Evolutionary conservation across 1,140 invertebrate species (phyloP).

Genomic region (Macrobrachium nipponense): DNA sequence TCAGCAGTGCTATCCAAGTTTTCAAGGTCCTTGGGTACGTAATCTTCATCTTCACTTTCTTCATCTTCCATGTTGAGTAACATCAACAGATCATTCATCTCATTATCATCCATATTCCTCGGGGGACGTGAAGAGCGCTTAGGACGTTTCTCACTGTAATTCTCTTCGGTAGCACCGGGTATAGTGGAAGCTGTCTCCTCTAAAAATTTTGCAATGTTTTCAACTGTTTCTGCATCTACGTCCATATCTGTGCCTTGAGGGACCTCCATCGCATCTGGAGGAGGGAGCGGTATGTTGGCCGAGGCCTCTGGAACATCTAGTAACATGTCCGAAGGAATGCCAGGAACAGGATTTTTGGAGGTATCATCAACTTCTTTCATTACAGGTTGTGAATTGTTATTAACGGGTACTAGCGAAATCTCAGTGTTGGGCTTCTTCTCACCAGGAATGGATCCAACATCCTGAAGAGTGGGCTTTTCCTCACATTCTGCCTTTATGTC

Average conservation of each 20-base stretch:
- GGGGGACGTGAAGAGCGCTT: slow-evolving; percentile 57
- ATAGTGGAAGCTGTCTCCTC: slow-evolving; percentile 50
- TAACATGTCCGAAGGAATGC: neutral
- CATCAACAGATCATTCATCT: slow-evolving; percentile 63
- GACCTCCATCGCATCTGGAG: slow-evolving; percentile 17
- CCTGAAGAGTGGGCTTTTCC: too few species aligned
- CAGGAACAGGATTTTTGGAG: too few species aligned
- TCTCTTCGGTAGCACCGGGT: slow-evolving; percentile 17
- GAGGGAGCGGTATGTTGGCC: slow-evolving; percentile 1
- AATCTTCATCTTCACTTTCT: slow-evolving; percentile 64
- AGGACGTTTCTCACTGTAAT: slow-evolving; percentile 58
- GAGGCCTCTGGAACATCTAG: slow-evolving; percentile 3
- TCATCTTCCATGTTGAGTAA: slow-evolving; percentile 64
- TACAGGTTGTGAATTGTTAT: too few species aligned
- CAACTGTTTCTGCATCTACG: slow-evolving; percentile 56
- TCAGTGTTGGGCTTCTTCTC: too few species aligned
- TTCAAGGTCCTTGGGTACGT: slow-evolving; percentile 59
- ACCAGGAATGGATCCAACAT: too few species aligned
- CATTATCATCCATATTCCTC: slow-evolving; percentile 50
- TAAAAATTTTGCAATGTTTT: slow-evolving; percentile 59
- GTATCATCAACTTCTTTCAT: too few species aligned
- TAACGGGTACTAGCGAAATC: too few species aligned
- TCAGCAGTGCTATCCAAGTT: slow-evolving; percentile 49
- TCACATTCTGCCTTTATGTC: too few species aligned
- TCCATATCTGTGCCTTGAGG: slow-evolving; percentile 49